Conservation (phyloP, 2,888 invertebrate species). For the Elysia crispata region DNA sequence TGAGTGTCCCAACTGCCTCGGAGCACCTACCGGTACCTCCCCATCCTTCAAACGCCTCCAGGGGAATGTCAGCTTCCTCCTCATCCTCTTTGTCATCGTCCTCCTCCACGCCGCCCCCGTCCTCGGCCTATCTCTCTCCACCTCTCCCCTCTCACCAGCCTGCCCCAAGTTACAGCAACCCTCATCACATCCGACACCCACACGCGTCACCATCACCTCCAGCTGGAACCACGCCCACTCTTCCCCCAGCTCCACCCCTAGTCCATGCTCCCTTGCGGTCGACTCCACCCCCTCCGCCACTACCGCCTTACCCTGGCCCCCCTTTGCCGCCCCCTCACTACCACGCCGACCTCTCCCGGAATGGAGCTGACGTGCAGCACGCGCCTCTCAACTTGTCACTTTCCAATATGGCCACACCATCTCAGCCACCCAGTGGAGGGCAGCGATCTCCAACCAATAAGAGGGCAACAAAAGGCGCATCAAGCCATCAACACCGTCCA, state of each 20-base stretch:
- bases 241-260: slow-evolving; percentile 18
- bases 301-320: slow-evolving; percentile 32
- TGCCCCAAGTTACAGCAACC: not conserved
- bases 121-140: slow-evolving; percentile 5
- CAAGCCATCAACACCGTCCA: too few species aligned
- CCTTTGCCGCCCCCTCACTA: slow-evolving; percentile 48
- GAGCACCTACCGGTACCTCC: slow-evolving; percentile 22
- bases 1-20: not conserved
- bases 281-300: slow-evolving; percentile 42
- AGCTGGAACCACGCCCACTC: slow-evolving; percentile 22
- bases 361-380: slow-evolving; percentile 57
- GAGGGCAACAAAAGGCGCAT: too few species aligned
- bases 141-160: slow-evolving; percentile 36
- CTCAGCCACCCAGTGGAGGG: too few species aligned
- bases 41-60: slow-evolving; percentile 2
- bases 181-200: slow-evolving; percentile 7
- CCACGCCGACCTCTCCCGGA: slow-evolving; percentile 9
- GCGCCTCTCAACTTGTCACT: slow-evolving; percentile 68
- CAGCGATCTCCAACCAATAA: too few species aligned
- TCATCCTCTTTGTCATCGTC: slow-evolving; percentile 15
- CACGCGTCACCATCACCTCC: slow-evolving; percentile 28
- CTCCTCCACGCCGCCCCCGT: slow-evolving; percentile 5
- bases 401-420: slow-evolving; percentile 52
- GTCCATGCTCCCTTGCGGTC: slow-evolving; percentile 20
- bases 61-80: slow-evolving; percentile 15